Evolutionary conservation across 2,797 vertebrate genomes (phyloP).

Genomic region (Tiaroga cobitis): DNA sequence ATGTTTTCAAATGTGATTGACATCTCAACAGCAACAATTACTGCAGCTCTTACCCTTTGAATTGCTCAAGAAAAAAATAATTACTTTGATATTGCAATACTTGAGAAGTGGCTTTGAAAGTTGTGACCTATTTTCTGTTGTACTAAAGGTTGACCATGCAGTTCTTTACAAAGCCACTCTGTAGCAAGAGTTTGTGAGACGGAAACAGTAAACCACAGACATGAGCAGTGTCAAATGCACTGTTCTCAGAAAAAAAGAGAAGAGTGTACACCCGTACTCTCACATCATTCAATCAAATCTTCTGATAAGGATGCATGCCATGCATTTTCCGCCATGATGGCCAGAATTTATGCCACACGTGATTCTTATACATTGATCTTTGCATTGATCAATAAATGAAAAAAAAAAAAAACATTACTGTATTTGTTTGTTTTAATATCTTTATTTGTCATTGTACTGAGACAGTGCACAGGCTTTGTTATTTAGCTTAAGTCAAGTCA

Average conservation of each 20-base stretch:
- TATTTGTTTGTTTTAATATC: too few species aligned
- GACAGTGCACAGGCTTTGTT: too few species aligned
- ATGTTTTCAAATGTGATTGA: conserved; percentile 17
- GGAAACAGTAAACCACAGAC: conserved; percentile 59
- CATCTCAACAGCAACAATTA: background rate
- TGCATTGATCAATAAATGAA: too few species aligned
- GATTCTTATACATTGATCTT: too few species aligned
- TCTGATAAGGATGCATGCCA: background rate
- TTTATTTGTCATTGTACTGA: too few species aligned
- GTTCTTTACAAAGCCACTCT: conserved; percentile 18
- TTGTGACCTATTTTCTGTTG: conserved; percentile 33
- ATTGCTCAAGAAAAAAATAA: background rate
- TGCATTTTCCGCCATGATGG: background rate
- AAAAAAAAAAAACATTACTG: too few species aligned
- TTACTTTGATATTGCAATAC: background rate
- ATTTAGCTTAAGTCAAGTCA: too few species aligned
- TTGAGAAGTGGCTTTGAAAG: conserved; percentile 9
- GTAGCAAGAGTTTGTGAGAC: conserved; percentile 34
- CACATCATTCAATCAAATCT: background rate
- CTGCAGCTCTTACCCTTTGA: background rate
- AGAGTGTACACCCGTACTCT: conserved; percentile 7
- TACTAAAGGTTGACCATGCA: conserved; percentile 46
- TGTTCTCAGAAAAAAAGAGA: conserved; percentile 47
- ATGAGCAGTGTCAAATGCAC: conserved; percentile 21
- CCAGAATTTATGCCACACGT: too few species aligned